Evolutionary conservation across 2,888 invertebrate species (phyloP).

Genomic region (Melinopterus prodromus): DNA sequence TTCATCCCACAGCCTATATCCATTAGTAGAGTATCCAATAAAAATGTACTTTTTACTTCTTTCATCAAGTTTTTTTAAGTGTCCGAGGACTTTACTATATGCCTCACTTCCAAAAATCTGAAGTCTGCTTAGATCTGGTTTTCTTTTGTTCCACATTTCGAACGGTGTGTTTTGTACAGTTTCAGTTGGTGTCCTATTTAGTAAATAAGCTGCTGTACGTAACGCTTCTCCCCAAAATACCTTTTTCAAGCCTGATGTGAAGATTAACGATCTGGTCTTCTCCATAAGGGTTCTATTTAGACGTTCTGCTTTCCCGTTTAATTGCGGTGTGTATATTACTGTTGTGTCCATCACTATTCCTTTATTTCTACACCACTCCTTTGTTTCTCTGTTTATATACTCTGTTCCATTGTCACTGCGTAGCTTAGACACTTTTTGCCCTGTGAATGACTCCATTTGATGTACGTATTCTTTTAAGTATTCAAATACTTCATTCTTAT

Average conservation of each 20-base stretch:
- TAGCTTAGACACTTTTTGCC: constrained; percentile 27
- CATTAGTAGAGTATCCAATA: constrained; percentile 18
- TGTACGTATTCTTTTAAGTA: constrained; percentile 39
- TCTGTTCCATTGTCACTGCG: constrained; percentile 40
- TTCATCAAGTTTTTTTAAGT: constrained; percentile 48
- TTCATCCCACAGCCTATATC: constrained; percentile 11
- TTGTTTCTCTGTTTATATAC: constrained; percentile 35
- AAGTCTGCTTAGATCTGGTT: constrained; percentile 47
- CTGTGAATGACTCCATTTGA: constrained; percentile 23
- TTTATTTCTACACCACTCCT: constrained; percentile 32
- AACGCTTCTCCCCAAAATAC: constrained; percentile 48
- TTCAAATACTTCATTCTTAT: constrained; percentile 42
- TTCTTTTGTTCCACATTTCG: constrained; percentile 48
- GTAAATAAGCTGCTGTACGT: constrained; percentile 19
- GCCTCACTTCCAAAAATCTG: constrained; percentile 49
- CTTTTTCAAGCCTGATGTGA: constrained; percentile 33
- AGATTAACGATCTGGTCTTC: constrained; percentile 45
- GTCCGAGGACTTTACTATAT: constrained; percentile 45
- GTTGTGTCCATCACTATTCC: constrained; percentile 37
- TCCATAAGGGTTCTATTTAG: constrained; percentile 43
- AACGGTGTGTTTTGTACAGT: constrained; percentile 44
- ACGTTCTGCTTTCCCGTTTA: constrained; percentile 43
- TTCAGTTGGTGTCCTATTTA: constrained; percentile 47
- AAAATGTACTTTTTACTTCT: constrained; percentile 44
- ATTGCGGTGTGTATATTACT: constrained; percentile 35